Conservation (phyloP, 2,888 invertebrate genomes). For the Nemotelus nigrinus region DNA sequence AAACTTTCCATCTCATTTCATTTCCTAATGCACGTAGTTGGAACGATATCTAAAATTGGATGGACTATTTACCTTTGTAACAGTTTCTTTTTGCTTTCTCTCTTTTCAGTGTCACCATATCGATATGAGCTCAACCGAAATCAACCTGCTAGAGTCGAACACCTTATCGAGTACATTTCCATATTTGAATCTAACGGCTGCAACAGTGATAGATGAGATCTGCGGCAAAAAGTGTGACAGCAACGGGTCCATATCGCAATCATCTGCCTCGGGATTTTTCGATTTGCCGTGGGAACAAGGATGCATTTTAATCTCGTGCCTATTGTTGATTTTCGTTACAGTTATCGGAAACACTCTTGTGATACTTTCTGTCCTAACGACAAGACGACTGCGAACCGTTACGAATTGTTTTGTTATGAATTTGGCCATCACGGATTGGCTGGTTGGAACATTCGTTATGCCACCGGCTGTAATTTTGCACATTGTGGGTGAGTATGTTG, state of each 20-base stretch:
- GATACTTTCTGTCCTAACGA: conserved; percentile 87
- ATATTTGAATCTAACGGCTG: conserved; percentile 27
- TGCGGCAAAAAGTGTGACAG: conserved; percentile 9
- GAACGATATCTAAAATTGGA: too few relatives aligned
- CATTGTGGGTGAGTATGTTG: conserved; percentile 75
- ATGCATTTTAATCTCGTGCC: conserved; percentile 72
- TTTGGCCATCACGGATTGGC: conserved; percentile 89
- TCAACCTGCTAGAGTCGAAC: conserved; percentile 18
- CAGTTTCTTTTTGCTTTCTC: neutral
- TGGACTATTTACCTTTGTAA: too few relatives aligned
- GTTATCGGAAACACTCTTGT: conserved; percentile 90
- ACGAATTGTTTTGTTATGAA: conserved; percentile 97
- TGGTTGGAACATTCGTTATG: conserved; percentile 94
- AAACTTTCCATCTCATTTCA: too few relatives aligned
- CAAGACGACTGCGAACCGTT: conserved; percentile 86
- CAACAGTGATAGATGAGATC: neutral
- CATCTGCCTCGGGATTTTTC: conserved; percentile 18
- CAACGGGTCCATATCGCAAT: conserved; percentile 3
- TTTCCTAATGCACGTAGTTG: too few relatives aligned
- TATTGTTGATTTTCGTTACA: conserved; percentile 76
- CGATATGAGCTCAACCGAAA: conserved; percentile 26
- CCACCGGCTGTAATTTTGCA: conserved; percentile 88
- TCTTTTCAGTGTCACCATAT: conserved; percentile 6
- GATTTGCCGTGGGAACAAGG: conserved; percentile 65
- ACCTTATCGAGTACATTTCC: conserved; percentile 34